Conservation (phyloP, 2,797 vertebrate genomes). For the Antrozous pallidus region DNA sequence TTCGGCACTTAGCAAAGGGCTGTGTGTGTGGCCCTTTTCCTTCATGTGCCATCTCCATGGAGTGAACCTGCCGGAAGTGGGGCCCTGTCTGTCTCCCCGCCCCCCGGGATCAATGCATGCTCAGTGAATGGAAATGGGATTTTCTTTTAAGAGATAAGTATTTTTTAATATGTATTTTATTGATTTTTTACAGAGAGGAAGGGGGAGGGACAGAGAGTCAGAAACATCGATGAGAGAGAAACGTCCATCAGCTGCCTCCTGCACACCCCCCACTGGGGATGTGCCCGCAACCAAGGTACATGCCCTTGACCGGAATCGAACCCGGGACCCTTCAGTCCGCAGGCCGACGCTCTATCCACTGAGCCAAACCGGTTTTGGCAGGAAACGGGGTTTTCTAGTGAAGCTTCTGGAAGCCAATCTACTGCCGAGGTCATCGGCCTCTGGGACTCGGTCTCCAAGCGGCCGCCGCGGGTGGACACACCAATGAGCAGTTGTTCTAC, state of each 20-base stretch:
- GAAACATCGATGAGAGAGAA: too few species aligned
- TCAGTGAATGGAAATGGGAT: neutral
- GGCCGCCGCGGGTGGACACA: neutral
- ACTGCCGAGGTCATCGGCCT: neutral
- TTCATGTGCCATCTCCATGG: neutral
- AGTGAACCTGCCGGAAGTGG: neutral
- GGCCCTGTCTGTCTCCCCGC: neutral
- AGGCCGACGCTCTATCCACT: too few species aligned
- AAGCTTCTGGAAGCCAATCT: neutral
- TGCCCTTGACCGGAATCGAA: too few species aligned
- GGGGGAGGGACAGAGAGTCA: too few species aligned
- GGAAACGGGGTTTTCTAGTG: neutral
- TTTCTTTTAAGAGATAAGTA: too few species aligned
- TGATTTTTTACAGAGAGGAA: too few species aligned
- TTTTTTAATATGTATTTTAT: too few species aligned
- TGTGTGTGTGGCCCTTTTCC: fast-evolving
- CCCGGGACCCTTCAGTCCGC: too few species aligned
- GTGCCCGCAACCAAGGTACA: too few species aligned
- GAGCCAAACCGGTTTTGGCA: too few species aligned
- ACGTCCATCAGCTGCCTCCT: too few species aligned
- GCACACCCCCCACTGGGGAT: too few species aligned
- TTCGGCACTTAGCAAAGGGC: neutral
- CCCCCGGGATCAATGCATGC: neutral
- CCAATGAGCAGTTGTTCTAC: neutral
- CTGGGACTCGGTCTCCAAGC: neutral